Evolutionary conservation across 2,113 vertebrate genomes (phyloP).

Genomic region (Helogale parvula): DNA sequence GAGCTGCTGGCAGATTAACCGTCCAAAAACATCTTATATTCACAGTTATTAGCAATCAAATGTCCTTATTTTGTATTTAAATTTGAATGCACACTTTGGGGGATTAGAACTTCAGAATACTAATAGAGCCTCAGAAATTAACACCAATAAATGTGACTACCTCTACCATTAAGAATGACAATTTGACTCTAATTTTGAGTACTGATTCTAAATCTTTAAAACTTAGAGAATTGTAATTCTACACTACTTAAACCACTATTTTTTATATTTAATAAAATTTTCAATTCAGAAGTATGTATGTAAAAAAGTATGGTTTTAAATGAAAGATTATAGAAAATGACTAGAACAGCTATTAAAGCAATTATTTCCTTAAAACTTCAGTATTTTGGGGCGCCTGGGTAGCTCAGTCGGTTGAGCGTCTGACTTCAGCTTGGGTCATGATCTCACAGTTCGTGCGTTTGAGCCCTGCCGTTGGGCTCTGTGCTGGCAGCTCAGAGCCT

Average conservation of each 20-base stretch:
- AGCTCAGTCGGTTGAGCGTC: too few species aligned
- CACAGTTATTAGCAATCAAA: not conserved
- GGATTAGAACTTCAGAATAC: slow-evolving; percentile 14
- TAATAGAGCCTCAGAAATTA: not conserved
- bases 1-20: not conserved
- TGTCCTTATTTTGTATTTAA: not conserved
- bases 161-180: not conserved
- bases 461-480: too few species aligned
- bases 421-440: too few species aligned
- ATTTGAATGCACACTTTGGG: not conserved
- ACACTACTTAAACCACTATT: not conserved
- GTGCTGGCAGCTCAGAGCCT: too few species aligned
- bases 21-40: not conserved
- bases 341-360: not conserved
- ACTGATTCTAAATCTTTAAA: not conserved
- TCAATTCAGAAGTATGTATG: not conserved
- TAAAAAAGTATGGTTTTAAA: not conserved
- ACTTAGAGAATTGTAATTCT: not conserved
- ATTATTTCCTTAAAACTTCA: not conserved
- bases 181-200: not conserved
- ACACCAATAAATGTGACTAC: not conserved
- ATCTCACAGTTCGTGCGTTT: too few species aligned
- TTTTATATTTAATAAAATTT: slow-evolving; percentile 11
- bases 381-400: not conserved
- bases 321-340: not conserved